Percentiles rank a stretch among this genome's conserved stretches.
Conservation (phyloP, 2,113 vertebrate genomes). For the Vireo altiloquus region DNA sequence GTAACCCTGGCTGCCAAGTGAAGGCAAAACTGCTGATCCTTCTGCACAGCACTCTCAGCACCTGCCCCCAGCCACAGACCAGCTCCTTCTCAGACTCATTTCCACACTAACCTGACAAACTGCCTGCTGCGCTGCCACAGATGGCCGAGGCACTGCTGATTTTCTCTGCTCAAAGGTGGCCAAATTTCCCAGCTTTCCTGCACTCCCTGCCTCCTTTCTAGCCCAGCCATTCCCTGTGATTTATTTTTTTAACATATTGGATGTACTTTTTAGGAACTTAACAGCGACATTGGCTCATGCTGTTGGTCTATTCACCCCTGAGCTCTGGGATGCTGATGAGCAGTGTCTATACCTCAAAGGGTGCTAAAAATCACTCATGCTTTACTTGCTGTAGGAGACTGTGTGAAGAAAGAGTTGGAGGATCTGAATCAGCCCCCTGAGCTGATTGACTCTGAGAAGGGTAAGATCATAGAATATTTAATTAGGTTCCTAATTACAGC, state of each 20-base stretch:
- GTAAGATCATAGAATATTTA: not conserved
- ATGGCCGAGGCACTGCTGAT: not conserved
- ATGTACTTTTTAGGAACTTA: not conserved
- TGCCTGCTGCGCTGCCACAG: not conserved
- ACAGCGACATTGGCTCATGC: rapidly evolving
- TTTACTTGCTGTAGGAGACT: not conserved
- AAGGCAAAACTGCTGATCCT: constrained; percentile 5
- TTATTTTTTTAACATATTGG: not conserved
- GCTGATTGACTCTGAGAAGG: not conserved
- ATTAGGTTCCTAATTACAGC: constrained; percentile 29
- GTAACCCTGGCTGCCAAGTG: constrained; percentile 17
- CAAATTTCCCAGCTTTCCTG: not conserved
- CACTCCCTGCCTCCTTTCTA: not conserved
- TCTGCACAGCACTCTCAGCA: not conserved
- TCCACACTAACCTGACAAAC: not conserved
- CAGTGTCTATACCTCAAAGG: not conserved
- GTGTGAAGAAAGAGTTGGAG: not conserved
- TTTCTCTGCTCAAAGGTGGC: not conserved
- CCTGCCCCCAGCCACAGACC: not conserved
- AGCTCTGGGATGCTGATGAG: not conserved
- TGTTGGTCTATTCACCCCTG: not conserved
- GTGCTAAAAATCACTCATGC: not conserved
- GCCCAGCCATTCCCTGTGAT: not conserved
- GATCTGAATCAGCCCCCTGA: not conserved
- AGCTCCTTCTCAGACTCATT: not conserved